Base-by-base conservation (phyloP, 1,140 invertebrate genomes). In the Araneus ventricosus region DNA sequence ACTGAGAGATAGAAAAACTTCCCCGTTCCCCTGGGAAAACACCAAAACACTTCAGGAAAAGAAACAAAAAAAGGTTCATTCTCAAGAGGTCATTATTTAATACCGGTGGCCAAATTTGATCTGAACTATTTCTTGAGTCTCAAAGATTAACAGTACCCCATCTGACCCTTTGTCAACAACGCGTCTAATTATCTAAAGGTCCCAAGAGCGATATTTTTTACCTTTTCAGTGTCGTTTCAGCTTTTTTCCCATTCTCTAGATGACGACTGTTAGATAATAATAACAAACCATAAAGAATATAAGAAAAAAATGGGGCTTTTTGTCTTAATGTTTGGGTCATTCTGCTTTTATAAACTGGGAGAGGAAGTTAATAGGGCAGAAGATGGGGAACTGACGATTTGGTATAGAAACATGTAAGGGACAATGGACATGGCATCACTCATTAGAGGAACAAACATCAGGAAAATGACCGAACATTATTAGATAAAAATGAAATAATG, bases 11-110 rank as follows among this genome's bases (percentile, higher is more conserved):
- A 41, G 37, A 24, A 82, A 67, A 45, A 82, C 37, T n/a, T 30
- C n/a, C n/a, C n/a, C n/a, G n/a, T n/a, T 45, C 20, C 6, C 39
- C 10, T 8, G 24, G 41, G 20, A 4, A 45, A 82, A 82, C 7
- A 8, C 27, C 70, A 79, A 79, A 79, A 30, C 10, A 79, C 24
- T 52, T 79, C 27, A 14, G 0, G 7, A 30, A 79, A 34, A 79
- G 34, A 45, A 30, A 52, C 37, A 27, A 67, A 67, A 30, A 41
- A 52, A 24, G 22, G 27, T 24, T 10, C 17, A n/a, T 52, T 82
- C 80, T 82, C 80, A 24, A 20, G 80, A 22, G 80, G 80, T 82
- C 80, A 82, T 82, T 82, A 82, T 82, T 82, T 82, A 82, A 82
- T 82, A 82, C 79, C 39, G n/a, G 22, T 5, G 80, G 22, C 80